Conservation (phyloP, 2,888 invertebrate species). For the Coleophora deauratella region DNA sequence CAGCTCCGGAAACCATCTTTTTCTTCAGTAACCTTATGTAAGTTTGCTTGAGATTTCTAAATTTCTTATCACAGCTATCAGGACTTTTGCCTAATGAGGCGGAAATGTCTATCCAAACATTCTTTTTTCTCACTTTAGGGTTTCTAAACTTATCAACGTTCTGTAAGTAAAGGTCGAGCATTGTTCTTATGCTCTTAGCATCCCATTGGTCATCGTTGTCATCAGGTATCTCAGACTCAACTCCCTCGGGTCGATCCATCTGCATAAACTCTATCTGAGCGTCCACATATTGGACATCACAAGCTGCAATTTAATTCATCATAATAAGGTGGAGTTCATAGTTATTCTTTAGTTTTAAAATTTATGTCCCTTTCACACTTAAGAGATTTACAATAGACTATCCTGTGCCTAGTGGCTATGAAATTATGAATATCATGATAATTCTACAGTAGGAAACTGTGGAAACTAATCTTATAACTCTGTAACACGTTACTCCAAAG, state of each 20-base stretch:
- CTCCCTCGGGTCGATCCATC: slow-evolving; percentile 38
- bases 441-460: too few species aligned
- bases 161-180: slow-evolving; percentile 50
- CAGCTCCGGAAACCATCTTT: slow-evolving; percentile 38
- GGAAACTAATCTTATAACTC: too few species aligned
- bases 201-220: slow-evolving; percentile 62
- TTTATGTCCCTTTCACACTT: too few species aligned
- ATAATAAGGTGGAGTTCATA: too few species aligned
- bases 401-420: too few species aligned
- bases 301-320: slow-evolving; percentile 36
- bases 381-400: too few species aligned
- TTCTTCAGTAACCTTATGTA: slow-evolving; percentile 57
- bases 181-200: slow-evolving; percentile 37
- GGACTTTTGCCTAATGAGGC: slow-evolving; percentile 50
- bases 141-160: slow-evolving; percentile 57
- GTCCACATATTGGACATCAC: slow-evolving; percentile 44
- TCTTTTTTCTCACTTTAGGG: slow-evolving; percentile 62
- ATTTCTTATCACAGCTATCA: slow-evolving; percentile 61
- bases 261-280: slow-evolving; percentile 43
- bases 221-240: slow-evolving; percentile 42
- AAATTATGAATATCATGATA: too few species aligned
- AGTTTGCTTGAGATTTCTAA: slow-evolving; percentile 61
- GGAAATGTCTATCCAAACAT: slow-evolving; percentile 56
- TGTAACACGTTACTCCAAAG: too few species aligned
- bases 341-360: too few species aligned